Evolutionary conservation across 2,888 invertebrate genomes (phyloP).

Genomic region (Yponomeuta cagnagella): DNA sequence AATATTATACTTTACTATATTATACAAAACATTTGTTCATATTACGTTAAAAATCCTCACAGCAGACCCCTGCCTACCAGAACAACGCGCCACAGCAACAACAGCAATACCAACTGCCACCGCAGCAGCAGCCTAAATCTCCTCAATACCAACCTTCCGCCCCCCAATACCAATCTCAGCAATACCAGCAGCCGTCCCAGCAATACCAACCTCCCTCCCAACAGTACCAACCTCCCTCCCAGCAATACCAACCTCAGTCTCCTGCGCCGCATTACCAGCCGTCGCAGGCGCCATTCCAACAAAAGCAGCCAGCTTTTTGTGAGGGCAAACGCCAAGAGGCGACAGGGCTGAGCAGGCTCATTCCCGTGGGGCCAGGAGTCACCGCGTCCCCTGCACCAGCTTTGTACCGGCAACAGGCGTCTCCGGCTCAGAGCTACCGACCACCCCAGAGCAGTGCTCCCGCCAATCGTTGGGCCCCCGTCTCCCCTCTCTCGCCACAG

Average conservation of each 20-base stretch:
- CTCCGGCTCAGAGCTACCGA: constrained; percentile 23
- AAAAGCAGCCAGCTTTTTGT: constrained; percentile 40
- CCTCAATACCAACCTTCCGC: constrained; percentile 32
- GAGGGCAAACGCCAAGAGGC: constrained; percentile 59
- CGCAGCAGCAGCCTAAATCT: constrained; percentile 14
- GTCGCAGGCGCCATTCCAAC: constrained; percentile 21
- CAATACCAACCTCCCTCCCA: constrained; percentile 7
- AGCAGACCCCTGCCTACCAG: constrained; percentile 67
- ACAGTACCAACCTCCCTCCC: constrained; percentile 22
- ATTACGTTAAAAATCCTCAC: constrained; percentile 24
- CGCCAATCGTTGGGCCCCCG: constrained; percentile 65
- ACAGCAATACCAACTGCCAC: constrained; percentile 29
- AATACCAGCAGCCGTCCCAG: constrained; percentile 7
- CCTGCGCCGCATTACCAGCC: constrained; percentile 18
- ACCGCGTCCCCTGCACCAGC: constrained; percentile 36
- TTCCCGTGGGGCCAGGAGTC: constrained; percentile 60
- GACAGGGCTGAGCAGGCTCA: constrained; percentile 66
- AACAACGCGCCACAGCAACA: constrained; percentile 67
- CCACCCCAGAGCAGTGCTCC: constrained; percentile 7
- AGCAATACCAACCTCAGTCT: constrained; percentile 19
- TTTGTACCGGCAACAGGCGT: constrained; percentile 17
- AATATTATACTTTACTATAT: background rate
- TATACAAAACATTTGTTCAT: background rate
- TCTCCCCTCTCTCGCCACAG: constrained; percentile 68
- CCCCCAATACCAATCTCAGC: constrained; percentile 35